Evolutionary conservation across 2,797 vertebrate species (phyloP).

Genomic region (Microctenopoma lineatum): DNA sequence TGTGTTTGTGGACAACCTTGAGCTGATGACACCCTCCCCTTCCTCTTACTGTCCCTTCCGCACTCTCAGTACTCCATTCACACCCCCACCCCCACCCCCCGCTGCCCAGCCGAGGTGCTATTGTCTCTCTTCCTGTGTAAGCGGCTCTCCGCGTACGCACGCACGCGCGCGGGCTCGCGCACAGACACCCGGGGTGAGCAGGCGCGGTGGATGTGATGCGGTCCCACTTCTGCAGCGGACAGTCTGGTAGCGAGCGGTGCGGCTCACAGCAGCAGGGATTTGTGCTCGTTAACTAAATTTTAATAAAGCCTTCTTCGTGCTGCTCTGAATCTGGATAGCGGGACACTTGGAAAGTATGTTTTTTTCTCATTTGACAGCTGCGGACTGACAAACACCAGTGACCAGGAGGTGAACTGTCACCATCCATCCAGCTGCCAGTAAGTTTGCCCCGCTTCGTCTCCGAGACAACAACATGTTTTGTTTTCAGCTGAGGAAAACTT

Average conservation of each 20-base stretch:
- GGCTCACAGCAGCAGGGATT: conserved; percentile 3
- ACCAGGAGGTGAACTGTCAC: conserved; percentile 69
- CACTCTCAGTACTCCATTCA: conserved; percentile 39
- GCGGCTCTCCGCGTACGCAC: conserved; percentile 19
- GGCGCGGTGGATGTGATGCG: conserved; percentile 31
- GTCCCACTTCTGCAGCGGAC: conserved; percentile 10
- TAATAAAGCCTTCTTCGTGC: not conserved
- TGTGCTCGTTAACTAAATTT: not conserved
- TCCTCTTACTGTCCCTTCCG: conserved; percentile 9
- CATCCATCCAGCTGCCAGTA: conserved; percentile 55
- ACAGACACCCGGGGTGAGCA: conserved; percentile 11
- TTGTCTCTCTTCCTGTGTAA: conserved; percentile 78
- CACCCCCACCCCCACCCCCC: conserved; percentile 3
- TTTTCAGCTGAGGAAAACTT: not conserved
- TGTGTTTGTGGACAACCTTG: not conserved
- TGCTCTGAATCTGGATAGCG: not conserved
- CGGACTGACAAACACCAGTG: conserved; percentile 50
- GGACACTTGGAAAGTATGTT: conserved; percentile 5
- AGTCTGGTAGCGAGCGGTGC: not conserved
- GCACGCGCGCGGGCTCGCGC: conserved; percentile 8
- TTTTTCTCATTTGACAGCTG: conserved; percentile 65
- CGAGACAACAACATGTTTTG: not conserved
- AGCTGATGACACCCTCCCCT: conserved; percentile 43
- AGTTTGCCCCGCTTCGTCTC: conserved; percentile 36
- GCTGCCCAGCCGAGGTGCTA: conserved; percentile 64